Base-by-base conservation (phyloP, 92 coral and sea anemone species). In the Porites lobata region DNA sequence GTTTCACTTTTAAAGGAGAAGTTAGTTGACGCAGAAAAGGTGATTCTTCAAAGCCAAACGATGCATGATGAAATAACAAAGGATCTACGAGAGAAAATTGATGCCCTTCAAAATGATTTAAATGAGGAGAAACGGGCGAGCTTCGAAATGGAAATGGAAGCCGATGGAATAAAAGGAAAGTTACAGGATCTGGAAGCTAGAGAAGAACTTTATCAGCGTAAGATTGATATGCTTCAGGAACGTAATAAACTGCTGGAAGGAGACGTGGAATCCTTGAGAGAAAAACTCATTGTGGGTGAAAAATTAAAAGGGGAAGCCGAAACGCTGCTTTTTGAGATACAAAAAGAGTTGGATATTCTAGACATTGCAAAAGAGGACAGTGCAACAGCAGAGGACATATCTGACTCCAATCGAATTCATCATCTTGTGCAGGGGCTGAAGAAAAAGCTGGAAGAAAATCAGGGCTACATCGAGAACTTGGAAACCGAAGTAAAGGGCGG, bases 401-500 rank as follows among this genome's bases (percentile, higher is more conserved):
- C 32, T 13, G 75, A 85, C 52, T 64, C 64, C 12, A 51, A 4
- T 9, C 81, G 88, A 0, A 75, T 85, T 43, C 54, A 87, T 32
- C 9, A 9, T 6, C 70, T 87, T 19, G 78, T 95, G 22, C 83
- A 74, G 50, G 86, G 89, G 18, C 86, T 92, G 59, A 94, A 93
- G 85, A 92, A 90, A 50, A 92, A 96, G 65, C 69, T 93, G 32
- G 95, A 94, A 47, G 91, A 81, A 43, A 93, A 90, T 51, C 85
- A 85, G 43, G 79, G 88, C 6, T 59, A 77, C 32, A 87, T 92
- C 6, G 89, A 81, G 54, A 87, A 85, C n/a, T 66, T 95, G 20
- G 93, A 94, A 75, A 91, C 85, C 18, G 97, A 96, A 53, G 75
- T 92, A 47, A 86, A 79, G 62, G 87, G 88, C 24, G 94, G 93